phyloP scores from a whole-genome alignment of 2,888 invertebrate species.

The Lamellibrachia columna region DNA sequence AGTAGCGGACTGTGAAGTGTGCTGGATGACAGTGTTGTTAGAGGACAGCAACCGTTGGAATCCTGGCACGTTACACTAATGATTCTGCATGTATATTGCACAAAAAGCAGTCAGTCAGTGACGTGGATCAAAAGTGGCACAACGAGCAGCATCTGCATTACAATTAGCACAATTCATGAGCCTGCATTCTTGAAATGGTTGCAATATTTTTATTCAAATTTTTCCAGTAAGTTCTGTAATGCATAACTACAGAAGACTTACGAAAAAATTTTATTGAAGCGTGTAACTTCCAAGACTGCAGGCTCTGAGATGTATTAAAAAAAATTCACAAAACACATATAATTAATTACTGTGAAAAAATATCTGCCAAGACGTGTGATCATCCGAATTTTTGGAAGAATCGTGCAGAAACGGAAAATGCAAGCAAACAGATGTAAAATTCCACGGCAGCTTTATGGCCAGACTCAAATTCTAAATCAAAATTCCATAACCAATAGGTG shows the following conservation, averaged over 20 bases:
- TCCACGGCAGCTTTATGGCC: not conserved
- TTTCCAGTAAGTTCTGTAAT: not conserved
- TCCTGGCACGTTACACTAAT: not conserved
- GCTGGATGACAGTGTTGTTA: not conserved
- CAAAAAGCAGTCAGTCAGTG: too few species aligned
- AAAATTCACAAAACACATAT: not conserved
- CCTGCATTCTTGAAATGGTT: not conserved
- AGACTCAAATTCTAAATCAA: not conserved
- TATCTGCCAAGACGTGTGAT: not conserved
- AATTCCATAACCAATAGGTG: not conserved
- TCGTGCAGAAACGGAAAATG: not conserved
- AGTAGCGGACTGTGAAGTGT: not conserved
- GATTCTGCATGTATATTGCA: not conserved
- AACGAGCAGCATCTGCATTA: too few species aligned
- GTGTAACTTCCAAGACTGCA: not conserved
- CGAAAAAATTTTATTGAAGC: not conserved
- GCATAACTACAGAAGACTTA: not conserved
- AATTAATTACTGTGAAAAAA: not conserved
- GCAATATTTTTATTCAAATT: not conserved
- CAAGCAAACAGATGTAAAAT: not conserved
- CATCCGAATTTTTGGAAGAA: not conserved
- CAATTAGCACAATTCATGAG: too few species aligned
- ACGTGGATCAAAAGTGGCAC: too few species aligned
- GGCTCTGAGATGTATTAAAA: not conserved
- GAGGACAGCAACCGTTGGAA: not conserved